These are phyloP conservation scores for Operophtera brumata DNA, from an alignment of 2,888 invertebrate species.

Conservation along the genomic window DNA sequence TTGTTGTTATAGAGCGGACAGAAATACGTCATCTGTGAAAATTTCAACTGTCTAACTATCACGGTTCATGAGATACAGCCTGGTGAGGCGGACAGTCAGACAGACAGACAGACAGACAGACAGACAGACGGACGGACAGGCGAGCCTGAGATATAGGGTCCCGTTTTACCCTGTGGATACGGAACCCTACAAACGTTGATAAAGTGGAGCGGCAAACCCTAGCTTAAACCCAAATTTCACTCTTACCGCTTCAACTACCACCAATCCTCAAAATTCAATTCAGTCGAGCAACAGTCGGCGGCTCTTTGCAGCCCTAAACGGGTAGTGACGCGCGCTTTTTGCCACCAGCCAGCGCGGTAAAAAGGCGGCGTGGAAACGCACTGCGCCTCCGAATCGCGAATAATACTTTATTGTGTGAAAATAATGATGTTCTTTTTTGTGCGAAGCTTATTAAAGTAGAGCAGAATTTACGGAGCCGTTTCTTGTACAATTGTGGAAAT, in stretches of 20 bases:
- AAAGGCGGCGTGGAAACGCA: constrained; percentile 53
- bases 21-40: no score
- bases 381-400: constrained; percentile 36
- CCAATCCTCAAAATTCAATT: constrained; percentile 44
- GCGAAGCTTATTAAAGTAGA: constrained; percentile 30
- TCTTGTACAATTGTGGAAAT: constrained; percentile 23
- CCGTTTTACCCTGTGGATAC: no score
- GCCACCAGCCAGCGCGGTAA: constrained; percentile 54
- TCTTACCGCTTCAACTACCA: constrained; percentile 36
- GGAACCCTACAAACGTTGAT: no score
- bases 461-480: constrained; percentile 7
- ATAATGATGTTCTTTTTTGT: constrained; percentile 37
- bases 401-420: constrained; percentile 38
- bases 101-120: no score
- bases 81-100: no score
- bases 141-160: no score
- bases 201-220: no score
- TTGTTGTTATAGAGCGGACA: no score
- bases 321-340: constrained; percentile 66
- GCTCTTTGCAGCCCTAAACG: constrained; percentile 59
- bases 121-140: no score
- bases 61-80: no score
- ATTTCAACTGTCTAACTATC: no score
- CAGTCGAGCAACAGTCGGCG: constrained; percentile 52
- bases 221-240: no score